Percentiles rank a stretch among this genome's conserved stretches.
Evolutionary conservation across 2,113 vertebrate genomes (phyloP).

Genomic region (Gnathonemus longibarbis): DNA sequence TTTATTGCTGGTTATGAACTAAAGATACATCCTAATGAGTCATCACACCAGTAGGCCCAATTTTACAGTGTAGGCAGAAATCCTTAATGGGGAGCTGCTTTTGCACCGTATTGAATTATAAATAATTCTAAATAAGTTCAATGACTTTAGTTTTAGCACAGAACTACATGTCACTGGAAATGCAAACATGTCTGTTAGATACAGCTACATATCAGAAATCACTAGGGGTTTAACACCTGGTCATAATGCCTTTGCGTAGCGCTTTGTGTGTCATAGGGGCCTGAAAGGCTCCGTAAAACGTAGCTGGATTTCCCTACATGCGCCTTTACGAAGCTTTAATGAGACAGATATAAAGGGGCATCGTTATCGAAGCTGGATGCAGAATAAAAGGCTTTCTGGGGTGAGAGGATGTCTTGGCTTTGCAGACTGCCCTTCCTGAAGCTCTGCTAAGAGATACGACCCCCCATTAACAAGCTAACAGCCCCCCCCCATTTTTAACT

Average conservation of each 20-base stretch:
- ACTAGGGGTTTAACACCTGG: neutral
- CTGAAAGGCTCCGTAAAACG: neutral
- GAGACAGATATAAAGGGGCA: neutral
- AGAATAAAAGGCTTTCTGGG: slow-evolving; percentile 12
- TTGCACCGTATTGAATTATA: neutral
- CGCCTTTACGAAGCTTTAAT: neutral
- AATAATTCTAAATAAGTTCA: neutral
- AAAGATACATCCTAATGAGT: neutral
- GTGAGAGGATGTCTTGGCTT: slow-evolving; percentile 17
- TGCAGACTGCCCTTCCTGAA: slow-evolving; percentile 30
- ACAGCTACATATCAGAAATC: neutral
- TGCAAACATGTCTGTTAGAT: neutral
- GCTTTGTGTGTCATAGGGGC: neutral
- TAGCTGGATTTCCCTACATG: neutral
- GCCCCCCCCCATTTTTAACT: slow-evolving; percentile 28
- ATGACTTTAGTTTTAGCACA: neutral
- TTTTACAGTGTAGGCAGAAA: neutral
- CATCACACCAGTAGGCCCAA: neutral
- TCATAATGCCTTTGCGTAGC: neutral
- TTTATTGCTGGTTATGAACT: neutral
- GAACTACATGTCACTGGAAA: neutral
- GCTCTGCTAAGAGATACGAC: slow-evolving; percentile 55
- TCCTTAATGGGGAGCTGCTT: neutral
- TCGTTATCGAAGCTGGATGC: slow-evolving; percentile 6
- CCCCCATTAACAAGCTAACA: slow-evolving; percentile 54